Conservation (phyloP, 2,888 invertebrate species). For the Agrotis puta region DNA sequence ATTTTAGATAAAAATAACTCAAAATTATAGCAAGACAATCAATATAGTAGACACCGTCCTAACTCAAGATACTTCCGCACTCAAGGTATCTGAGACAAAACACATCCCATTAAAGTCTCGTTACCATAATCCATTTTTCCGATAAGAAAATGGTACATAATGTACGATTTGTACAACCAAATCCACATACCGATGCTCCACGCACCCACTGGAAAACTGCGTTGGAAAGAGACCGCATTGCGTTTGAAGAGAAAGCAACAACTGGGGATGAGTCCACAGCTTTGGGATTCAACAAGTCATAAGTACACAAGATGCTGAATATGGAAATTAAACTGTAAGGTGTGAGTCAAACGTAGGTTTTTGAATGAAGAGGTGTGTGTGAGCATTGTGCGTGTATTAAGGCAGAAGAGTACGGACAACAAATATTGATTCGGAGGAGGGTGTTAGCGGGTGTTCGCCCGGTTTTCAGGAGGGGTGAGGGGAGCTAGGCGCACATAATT, state of each 20-base stretch:
- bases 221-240: conserved; percentile 88
- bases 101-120: conserved; percentile 30
- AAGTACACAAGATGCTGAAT: conserved; percentile 48
- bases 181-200: conserved; percentile 70
- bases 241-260: conserved; percentile 85
- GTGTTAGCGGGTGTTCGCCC: conserved; percentile 72
- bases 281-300: conserved; percentile 65
- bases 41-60: not conserved
- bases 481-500: conserved; percentile 87
- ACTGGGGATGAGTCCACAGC: conserved; percentile 84
- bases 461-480: conserved; percentile 68
- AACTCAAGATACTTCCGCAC: not conserved
- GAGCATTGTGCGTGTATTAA: conserved; percentile 90
- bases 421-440: conserved; percentile 90
- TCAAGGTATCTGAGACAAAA: conserved; percentile 43
- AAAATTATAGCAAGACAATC: not conserved
- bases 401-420: conserved; percentile 91
- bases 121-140: conserved; percentile 67
- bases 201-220: conserved; percentile 84
- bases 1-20: not conserved
- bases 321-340: conserved; percentile 47
- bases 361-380: conserved; percentile 67
- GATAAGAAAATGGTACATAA: conserved; percentile 68
- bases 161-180: conserved; percentile 67
- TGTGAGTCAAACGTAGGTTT: conserved; percentile 33